A percentile compares a stretch with the other conserved stretches of the same genome.
phyloP scores from a whole-genome alignment of 2,888 invertebrate species.

The Cenopis cana region DNA sequence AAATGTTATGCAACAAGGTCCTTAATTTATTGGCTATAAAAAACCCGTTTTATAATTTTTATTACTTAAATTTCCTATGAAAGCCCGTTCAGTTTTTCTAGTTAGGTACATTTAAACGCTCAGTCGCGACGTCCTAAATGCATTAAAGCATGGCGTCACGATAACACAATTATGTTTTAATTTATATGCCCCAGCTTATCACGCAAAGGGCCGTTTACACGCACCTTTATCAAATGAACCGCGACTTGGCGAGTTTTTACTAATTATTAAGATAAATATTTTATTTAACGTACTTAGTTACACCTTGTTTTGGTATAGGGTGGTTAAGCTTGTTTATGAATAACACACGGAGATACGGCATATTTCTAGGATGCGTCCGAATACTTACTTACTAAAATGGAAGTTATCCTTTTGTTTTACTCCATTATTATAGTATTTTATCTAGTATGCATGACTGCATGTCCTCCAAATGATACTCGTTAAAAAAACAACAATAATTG shows the following conservation, averaged over 20 bases:
- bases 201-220: slow-evolving; percentile 77
- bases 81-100: slow-evolving; percentile 30
- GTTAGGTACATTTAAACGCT: slow-evolving; percentile 37
- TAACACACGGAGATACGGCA: slow-evolving; percentile 19
- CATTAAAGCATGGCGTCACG: slow-evolving; percentile 81
- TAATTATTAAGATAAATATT: slow-evolving; percentile 85
- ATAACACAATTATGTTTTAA: slow-evolving; percentile 85
- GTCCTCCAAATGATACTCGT: not conserved
- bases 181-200: slow-evolving; percentile 80
- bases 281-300: slow-evolving; percentile 67
- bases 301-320: slow-evolving; percentile 72
- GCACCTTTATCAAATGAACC: slow-evolving; percentile 79
- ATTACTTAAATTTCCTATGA: slow-evolving; percentile 23
- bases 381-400: not conserved
- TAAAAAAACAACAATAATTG: not conserved
- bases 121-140: slow-evolving; percentile 62
- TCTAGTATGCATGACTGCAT: not conserved
- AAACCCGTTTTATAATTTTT: not conserved
- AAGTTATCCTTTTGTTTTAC: not conserved
- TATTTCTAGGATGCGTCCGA: not conserved
- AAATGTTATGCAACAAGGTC: not conserved
- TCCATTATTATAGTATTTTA: not conserved
- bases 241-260: slow-evolving; percentile 76
- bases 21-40: slow-evolving; percentile 1
- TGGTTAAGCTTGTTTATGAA: slow-evolving; percentile 64